A percentile compares a stretch with the other conserved stretches of the same genome.
Evolutionary conservation across 1,140 invertebrate genomes (phyloP).

Genomic region (Antheraea mylitta): DNA sequence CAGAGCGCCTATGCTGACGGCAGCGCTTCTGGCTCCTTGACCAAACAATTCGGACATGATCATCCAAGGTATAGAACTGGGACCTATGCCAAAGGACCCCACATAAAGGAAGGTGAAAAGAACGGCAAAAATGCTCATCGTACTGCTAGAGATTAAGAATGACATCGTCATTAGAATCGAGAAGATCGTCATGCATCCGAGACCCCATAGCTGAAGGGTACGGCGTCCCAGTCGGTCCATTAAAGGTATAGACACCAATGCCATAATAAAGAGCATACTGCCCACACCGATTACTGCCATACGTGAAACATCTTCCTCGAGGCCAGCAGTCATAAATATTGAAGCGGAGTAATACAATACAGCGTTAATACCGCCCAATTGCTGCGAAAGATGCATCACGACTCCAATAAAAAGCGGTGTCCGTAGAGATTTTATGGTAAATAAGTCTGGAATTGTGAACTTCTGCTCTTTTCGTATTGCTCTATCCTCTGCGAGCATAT

Average conservation of each 20-base stretch:
- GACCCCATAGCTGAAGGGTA: constrained; percentile 92
- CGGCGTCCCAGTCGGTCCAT: constrained; percentile 94
- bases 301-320: constrained; percentile 86
- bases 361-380: constrained; percentile 96
- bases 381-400: constrained; percentile 96
- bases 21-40: constrained; percentile 94
- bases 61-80: constrained; percentile 98
- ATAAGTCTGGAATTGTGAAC: constrained; percentile 89
- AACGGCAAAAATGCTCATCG: constrained; percentile 85
- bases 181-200: constrained; percentile 95
- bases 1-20: constrained; percentile 95
- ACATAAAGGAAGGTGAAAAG: constrained; percentile 94
- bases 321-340: constrained; percentile 90
- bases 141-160: constrained; percentile 78
- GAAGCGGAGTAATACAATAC: constrained; percentile 96
- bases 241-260: constrained; percentile 94
- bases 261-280: constrained; percentile 95
- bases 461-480: constrained; percentile 90
- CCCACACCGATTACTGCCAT: constrained; percentile 97
- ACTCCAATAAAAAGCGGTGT: constrained; percentile 93
- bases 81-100: constrained; percentile 95
- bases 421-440: constrained; percentile 87
- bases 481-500: constrained; percentile 92
- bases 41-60: constrained; percentile 97
- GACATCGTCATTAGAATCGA: constrained; percentile 94